Percentiles rank a stretch among this genome's conserved stretches.
phyloP scores from a whole-genome alignment of 2,113 vertebrate species.

The Trinectes maculatus region DNA sequence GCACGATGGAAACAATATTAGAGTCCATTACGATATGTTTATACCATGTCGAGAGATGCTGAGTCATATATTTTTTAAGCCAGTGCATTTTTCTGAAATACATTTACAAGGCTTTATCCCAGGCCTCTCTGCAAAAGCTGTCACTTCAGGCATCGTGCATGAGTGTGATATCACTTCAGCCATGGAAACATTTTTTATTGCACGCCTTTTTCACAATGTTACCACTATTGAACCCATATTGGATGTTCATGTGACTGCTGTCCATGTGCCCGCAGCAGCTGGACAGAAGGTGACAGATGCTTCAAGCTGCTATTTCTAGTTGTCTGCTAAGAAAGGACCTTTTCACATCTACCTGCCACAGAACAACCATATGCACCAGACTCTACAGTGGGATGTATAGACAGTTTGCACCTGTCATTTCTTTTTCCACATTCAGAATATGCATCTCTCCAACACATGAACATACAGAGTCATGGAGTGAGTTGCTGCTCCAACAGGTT shows the following conservation, averaged over 20 bases:
- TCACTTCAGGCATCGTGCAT: constrained; percentile 1
- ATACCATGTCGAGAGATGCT: constrained; percentile 9
- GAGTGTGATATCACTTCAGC: neutral
- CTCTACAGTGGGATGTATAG: neutral
- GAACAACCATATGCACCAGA: neutral
- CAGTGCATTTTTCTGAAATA: constrained; percentile 25
- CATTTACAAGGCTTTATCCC: constrained; percentile 12
- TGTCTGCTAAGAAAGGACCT: constrained; percentile 29
- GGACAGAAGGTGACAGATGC: constrained; percentile 65
- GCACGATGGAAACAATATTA: constrained; percentile 46
- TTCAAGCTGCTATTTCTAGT: constrained; percentile 58
- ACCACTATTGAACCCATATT: neutral
- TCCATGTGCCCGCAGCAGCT: constrained; percentile 28
- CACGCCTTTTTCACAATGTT: no score
- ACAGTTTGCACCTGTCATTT: neutral
- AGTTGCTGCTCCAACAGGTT: constrained; percentile 35
- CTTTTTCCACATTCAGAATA: neutral
- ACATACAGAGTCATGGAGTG: neutral
- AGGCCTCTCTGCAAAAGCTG: no score
- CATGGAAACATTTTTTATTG: no score
- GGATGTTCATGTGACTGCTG: constrained; percentile 26
- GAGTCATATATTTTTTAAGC: neutral
- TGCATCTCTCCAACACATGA: neutral
- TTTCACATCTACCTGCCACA: constrained; percentile 51
- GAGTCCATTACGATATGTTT: constrained; percentile 14